Percentiles rank a stretch among this genome's conserved stretches.
These are phyloP conservation scores for Brachypodius melanocephalos DNA, from an alignment of 2,113 vertebrate genomes.

Conservation along the genomic window DNA sequence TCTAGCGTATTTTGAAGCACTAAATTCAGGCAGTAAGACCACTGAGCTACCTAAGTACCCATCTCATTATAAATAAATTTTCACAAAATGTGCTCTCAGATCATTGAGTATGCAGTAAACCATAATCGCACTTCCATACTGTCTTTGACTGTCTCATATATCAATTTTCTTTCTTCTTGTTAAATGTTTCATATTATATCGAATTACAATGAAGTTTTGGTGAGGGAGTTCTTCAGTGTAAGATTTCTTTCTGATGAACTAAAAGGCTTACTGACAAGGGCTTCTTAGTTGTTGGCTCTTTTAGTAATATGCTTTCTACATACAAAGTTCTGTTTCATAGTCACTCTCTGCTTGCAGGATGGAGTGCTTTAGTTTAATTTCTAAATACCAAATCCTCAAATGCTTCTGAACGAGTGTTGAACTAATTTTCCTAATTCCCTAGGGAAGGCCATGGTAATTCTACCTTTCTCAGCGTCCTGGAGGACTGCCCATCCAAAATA, in stretches of 20 bases:
- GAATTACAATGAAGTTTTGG: background rate
- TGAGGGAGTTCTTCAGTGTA: background rate
- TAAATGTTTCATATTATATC: background rate
- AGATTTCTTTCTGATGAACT: conserved; percentile 45
- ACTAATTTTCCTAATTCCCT: background rate
- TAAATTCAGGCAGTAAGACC: background rate
- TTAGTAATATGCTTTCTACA: conserved; percentile 56
- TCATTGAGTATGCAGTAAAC: background rate
- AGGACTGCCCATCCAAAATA: background rate
- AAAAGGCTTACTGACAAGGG: conserved; percentile 44
- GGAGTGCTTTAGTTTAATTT: conserved; percentile 63
- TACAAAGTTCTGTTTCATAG: conserved; percentile 54
- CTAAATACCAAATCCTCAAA: conserved; percentile 59
- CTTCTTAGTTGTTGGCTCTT: conserved; percentile 61
- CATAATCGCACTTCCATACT: conserved; percentile 8
- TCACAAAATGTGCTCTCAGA: background rate
- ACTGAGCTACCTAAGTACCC: background rate
- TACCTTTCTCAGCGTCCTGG: background rate
- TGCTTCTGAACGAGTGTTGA: background rate
- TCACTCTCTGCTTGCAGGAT: conserved; percentile 45
- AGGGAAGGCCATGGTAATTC: background rate
- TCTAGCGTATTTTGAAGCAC: background rate
- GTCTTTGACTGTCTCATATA: background rate
- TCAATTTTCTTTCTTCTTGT: conserved; percentile 15
- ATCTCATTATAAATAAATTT: background rate